Percentiles rank a stretch among this genome's conserved stretches.
phyloP scores from a whole-genome alignment of 2,888 invertebrate genomes.

The Drosophila percnosoma region DNA sequence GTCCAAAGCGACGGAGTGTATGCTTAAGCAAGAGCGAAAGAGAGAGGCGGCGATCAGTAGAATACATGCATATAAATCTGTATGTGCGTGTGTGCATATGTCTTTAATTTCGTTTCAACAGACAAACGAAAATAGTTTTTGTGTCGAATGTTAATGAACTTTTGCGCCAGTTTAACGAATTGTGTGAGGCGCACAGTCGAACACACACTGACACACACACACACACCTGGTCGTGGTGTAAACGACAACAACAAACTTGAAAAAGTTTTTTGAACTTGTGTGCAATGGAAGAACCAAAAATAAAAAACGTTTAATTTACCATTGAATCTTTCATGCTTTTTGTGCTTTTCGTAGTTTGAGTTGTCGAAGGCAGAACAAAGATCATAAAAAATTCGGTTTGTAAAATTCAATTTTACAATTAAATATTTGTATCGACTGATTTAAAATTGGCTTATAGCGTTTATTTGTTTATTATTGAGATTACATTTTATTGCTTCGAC shows the following conservation, averaged over 20 bases:
- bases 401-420: neutral
- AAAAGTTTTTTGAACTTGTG: slow-evolving; percentile 70
- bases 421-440: neutral
- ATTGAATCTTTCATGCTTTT: slow-evolving; percentile 39
- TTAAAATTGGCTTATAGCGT: neutral
- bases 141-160: slow-evolving; percentile 83
- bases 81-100: slow-evolving; percentile 6
- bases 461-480: neutral
- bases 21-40: neutral
- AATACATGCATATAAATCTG: slow-evolving; percentile 8
- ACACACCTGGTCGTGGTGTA: slow-evolving; percentile 23
- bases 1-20: neutral
- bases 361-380: slow-evolving; percentile 32
- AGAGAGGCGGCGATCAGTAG: slow-evolving; percentile 27
- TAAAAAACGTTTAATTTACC: slow-evolving; percentile 22
- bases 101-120: slow-evolving; percentile 42
- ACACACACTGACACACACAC: slow-evolving; percentile 14
- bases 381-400: slow-evolving; percentile 7
- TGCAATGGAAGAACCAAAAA: slow-evolving; percentile 9
- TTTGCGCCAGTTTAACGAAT: slow-evolving; percentile 80
- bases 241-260: slow-evolving; percentile 45
- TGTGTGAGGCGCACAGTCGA: slow-evolving; percentile 47
- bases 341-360: slow-evolving; percentile 25
- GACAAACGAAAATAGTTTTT: slow-evolving; percentile 69
- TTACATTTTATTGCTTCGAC: neutral